Conservation (phyloP, 35 echinoderm and acorn worm genomes). For the Chiridota heheva region DNA sequence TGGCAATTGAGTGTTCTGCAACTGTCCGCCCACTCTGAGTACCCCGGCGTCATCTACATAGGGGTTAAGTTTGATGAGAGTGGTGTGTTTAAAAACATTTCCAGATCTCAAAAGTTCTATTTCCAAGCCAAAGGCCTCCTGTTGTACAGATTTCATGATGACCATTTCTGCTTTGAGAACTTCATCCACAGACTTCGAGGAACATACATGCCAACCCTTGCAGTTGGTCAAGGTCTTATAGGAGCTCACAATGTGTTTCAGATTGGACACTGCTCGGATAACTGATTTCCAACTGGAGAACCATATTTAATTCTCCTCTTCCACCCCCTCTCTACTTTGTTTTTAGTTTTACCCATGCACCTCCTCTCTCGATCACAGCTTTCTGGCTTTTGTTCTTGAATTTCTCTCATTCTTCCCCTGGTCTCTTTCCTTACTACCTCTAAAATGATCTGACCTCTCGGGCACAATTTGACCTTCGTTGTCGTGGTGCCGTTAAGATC, state of each 20-base stretch:
- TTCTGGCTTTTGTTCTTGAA: no score
- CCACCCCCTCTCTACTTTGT: no score
- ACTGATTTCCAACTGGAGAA: slow-evolving; percentile 10
- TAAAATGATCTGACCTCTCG: no score
- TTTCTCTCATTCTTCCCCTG: no score
- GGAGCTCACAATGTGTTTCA: neutral
- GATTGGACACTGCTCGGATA: neutral
- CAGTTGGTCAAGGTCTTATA: neutral
- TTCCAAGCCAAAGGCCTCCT: neutral
- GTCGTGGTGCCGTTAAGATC: no score
- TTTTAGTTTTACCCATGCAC: no score
- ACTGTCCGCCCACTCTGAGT: neutral
- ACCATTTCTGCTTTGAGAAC: neutral
- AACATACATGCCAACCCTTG: neutral
- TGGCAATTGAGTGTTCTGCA: neutral
- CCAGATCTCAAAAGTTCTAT: neutral
- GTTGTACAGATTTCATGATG: neutral
- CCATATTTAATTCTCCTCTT: no score
- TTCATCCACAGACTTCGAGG: neutral
- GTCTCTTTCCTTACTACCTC: no score
- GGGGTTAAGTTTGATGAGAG: neutral
- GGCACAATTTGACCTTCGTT: no score
- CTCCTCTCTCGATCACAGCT: no score
- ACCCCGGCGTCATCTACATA: slow-evolving; percentile 6
- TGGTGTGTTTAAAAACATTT: neutral